Percentiles rank a stretch among this genome's conserved stretches.
These are phyloP conservation scores for Onychomys leucogaster DNA, from an alignment of 2,797 vertebrate species.

Conservation along the genomic window DNA sequence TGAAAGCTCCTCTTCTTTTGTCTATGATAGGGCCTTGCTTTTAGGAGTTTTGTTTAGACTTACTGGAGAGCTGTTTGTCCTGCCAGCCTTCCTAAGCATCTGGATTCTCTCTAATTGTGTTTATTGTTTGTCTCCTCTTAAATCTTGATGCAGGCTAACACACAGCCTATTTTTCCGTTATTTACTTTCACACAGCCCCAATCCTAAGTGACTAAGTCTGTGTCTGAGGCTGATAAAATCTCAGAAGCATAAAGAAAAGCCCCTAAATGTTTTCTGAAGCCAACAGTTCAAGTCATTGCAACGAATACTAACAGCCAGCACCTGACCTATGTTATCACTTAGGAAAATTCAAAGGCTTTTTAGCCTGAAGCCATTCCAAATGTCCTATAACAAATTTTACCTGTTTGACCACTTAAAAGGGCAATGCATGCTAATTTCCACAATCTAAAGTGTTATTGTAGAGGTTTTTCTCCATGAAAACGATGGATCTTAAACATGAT, in stretches of 20 bases:
- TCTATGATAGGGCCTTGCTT: conserved; percentile 26
- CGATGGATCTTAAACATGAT: background rate
- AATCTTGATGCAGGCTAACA: conserved; percentile 27
- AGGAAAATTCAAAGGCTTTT: background rate
- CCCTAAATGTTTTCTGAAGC: conserved; percentile 36
- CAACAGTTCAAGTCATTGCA: conserved; percentile 4
- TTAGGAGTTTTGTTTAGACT: conserved; percentile 48
- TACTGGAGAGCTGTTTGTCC: conserved; percentile 50
- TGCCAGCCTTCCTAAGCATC: conserved; percentile 56
- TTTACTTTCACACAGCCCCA: conserved; percentile 63
- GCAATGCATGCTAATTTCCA: conserved; percentile 17
- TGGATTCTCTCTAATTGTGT: conserved; percentile 65
- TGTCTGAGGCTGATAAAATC: conserved; percentile 4
- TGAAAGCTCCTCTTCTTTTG: conserved; percentile 19
- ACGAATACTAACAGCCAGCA: background rate
- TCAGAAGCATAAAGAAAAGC: conserved; percentile 63
- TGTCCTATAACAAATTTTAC: background rate
- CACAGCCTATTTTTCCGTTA: conserved; percentile 60
- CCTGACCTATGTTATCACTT: conserved; percentile 19
- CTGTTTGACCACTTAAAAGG: background rate
- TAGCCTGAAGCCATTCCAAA: background rate
- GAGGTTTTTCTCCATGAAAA: background rate
- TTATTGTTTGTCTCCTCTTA: conserved; percentile 47
- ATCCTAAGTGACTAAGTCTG: conserved; percentile 38
- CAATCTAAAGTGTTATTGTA: background rate